These are phyloP conservation scores for Nymphalis polychloros DNA, from an alignment of 2,888 invertebrate genomes.

Conservation along the genomic window DNA sequence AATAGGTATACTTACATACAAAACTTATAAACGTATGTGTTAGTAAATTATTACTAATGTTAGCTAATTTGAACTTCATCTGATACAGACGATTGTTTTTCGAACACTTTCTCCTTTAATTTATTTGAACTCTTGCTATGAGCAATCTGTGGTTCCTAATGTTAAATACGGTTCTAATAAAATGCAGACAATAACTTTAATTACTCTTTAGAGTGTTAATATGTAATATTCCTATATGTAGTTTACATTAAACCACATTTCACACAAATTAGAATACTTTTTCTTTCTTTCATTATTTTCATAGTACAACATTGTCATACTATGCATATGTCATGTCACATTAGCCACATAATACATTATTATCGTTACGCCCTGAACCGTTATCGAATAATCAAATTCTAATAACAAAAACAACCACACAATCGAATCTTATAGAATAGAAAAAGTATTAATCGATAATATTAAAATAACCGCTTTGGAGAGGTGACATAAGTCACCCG, in stretches of 20 bases:
- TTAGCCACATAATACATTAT: neutral
- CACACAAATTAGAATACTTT: neutral
- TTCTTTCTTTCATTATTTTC: slow-evolving; percentile 12
- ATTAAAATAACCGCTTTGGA: slow-evolving; percentile 33
- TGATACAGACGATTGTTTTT: slow-evolving; percentile 77
- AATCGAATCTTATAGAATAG: slow-evolving; percentile 19
- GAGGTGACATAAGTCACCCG: too few species aligned
- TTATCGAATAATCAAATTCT: slow-evolving; percentile 19
- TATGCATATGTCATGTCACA: neutral
- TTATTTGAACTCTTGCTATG: slow-evolving; percentile 69
- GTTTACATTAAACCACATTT: slow-evolving; percentile 8
- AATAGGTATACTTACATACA: slow-evolving; percentile 76
- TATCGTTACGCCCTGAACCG: neutral
- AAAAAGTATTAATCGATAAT: slow-evolving; percentile 32
- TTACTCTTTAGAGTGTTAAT: slow-evolving; percentile 19
- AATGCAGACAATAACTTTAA: slow-evolving; percentile 26
- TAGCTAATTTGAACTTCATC: slow-evolving; percentile 76
- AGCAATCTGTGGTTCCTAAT: slow-evolving; percentile 60
- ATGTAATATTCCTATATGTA: neutral
- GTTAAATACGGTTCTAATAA: slow-evolving; percentile 39
- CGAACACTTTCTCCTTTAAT: slow-evolving; percentile 54
- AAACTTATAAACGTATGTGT: slow-evolving; percentile 64
- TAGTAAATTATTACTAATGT: slow-evolving; percentile 68
- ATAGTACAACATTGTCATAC: neutral
- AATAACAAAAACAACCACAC: slow-evolving; percentile 20